These are phyloP conservation scores for Holotrichia oblita DNA, from an alignment of 1,140 invertebrate species.

Conservation along the genomic window DNA sequence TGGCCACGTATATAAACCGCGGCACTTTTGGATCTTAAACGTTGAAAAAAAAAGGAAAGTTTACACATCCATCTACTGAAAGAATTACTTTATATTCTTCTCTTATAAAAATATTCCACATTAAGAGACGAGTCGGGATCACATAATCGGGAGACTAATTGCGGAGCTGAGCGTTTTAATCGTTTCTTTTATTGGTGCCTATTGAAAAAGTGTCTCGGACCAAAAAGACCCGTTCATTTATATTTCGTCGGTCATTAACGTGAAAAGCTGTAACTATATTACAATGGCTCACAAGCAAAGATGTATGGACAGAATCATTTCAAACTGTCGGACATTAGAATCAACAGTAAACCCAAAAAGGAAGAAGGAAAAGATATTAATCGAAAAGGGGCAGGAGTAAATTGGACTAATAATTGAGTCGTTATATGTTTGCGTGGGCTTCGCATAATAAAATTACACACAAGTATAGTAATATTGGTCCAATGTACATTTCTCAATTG, in stretches of 20 bases:
- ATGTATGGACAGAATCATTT: background rate
- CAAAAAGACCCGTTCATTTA: constrained; percentile 12
- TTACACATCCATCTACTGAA: background rate
- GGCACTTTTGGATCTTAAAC: background rate
- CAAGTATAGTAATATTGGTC: background rate
- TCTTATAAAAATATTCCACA: too few species aligned
- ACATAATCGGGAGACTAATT: constrained; percentile 36
- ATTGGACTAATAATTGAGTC: too few species aligned
- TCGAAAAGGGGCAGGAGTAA: background rate
- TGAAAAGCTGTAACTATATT: background rate
- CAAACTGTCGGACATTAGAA: background rate
- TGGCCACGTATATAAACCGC: background rate
- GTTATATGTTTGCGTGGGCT: background rate
- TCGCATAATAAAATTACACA: background rate
- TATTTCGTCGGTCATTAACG: constrained; percentile 36
- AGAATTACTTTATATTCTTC: constrained; percentile 24
- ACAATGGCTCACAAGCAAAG: background rate
- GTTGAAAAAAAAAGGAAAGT: constrained; percentile 1
- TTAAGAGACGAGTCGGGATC: background rate
- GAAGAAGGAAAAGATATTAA: background rate
- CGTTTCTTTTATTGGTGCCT: constrained; percentile 9
- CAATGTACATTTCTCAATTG: too few species aligned
- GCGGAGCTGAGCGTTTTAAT: constrained; percentile 36
- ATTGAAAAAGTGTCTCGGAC: constrained; percentile 11
- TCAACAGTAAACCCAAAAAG: too few species aligned